Evolutionary conservation across 2,888 invertebrate genomes (phyloP), one percentile per base, ranked within the genome.

Genomic region (Drosophila imparisetae): DNA sequence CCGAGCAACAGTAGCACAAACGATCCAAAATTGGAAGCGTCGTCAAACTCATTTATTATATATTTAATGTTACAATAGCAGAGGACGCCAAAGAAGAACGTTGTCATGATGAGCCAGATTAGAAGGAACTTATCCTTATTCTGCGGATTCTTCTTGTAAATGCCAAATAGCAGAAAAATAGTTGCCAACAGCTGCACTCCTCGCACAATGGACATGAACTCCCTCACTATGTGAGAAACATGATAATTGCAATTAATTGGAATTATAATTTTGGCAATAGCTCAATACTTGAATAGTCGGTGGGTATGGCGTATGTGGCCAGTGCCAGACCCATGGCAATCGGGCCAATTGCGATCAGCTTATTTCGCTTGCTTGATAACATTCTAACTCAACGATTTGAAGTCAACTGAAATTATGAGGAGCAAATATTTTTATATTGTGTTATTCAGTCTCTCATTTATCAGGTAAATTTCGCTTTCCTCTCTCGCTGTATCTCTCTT

Each of bases 121-220:
- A 67, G 8, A 21, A 66, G 5, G 30, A 67, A 57, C 21, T 27
- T 50, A 21, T 69, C 63, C 48, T 63, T 59, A 15, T 54, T 30
- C 24, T 38, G 15, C 2, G n/a, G 0, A 2, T 61, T 36, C 54
- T 68, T 55, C 27, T 68, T 68, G 3, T 50, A 42, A 13, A 50
- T 5, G 7, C 69, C 61, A 30, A 50, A 55, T 4, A 55, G 24
- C 13, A 68, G 55, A 1, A 21, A n/a, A 15, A 21, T 3, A 8
- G 69, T 68, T 30, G 70, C 54, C 30, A 54, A 3, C 21, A 52
- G 0, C 27, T 61, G 68, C 7, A 62, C 0, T 5, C 0, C 21
- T 21, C 55, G 36, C 15, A 48, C 5, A 21, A 48, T 18, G 21
- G 0, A 1, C 10, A 38, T 0, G 1, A 24, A 30, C 0, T 42